Percentiles rank a stretch among this genome's conserved stretches.
Conservation (phyloP, 2,113 vertebrate species). For the Alethe diademata region DNA sequence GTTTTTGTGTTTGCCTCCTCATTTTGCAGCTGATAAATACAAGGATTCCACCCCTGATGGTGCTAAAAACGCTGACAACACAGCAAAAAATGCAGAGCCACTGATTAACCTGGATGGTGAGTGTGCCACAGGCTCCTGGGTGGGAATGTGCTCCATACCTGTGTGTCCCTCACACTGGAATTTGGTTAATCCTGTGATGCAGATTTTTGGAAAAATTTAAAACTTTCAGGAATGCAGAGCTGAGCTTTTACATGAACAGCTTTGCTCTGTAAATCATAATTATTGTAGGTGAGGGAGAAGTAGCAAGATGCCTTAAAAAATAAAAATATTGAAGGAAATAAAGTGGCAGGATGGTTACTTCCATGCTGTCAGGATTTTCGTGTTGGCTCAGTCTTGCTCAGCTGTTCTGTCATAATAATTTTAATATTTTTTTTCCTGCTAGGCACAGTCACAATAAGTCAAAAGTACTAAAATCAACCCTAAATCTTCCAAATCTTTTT, state of each 20-base stretch:
- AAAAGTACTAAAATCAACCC: neutral
- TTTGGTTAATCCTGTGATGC: rapidly evolving
- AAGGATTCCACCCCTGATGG: slow-evolving; percentile 83
- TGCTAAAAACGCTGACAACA: slow-evolving; percentile 75
- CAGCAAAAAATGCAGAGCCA: slow-evolving; percentile 82
- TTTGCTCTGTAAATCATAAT: neutral
- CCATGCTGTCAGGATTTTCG: neutral
- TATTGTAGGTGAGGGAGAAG: neutral
- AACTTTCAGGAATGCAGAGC: neutral
- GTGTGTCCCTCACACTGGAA: neutral
- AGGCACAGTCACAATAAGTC: neutral
- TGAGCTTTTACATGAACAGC: neutral
- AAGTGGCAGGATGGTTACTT: neutral
- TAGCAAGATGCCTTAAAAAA: neutral
- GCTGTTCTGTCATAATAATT: neutral
- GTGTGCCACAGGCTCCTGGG: neutral
- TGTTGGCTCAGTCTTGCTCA: neutral
- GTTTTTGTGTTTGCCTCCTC: neutral
- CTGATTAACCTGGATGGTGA: slow-evolving; percentile 92
- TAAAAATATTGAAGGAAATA: neutral
- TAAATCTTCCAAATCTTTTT: neutral
- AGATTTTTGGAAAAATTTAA: neutral
- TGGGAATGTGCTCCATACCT: neutral
- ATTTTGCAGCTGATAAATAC: slow-evolving; percentile 89
- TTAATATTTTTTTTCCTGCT: neutral